phyloP scores from a whole-genome alignment of 2,797 vertebrate genomes.

The Microcaecilia unicolor region DNA sequence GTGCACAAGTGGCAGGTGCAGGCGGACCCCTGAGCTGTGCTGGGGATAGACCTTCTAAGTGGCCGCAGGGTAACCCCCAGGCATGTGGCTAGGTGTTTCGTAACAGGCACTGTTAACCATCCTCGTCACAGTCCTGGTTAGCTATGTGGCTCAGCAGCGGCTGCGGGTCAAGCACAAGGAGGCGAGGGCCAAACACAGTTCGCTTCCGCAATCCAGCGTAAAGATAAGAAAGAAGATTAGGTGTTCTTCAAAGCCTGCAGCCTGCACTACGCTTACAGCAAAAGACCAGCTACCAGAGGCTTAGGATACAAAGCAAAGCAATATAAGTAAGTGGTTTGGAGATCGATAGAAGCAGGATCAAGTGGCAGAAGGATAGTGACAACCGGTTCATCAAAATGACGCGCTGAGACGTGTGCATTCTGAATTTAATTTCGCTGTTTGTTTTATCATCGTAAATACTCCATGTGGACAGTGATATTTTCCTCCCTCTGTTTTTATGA shows the following conservation, averaged over 20 bases:
- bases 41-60: too few relatives aligned
- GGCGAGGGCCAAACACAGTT: too few relatives aligned
- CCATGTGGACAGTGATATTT: slow-evolving; percentile 33
- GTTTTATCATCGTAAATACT: slow-evolving; percentile 47
- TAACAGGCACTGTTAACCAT: too few relatives aligned
- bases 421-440: slow-evolving; percentile 37
- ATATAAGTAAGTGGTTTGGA: slow-evolving; percentile 35
- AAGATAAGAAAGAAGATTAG: slow-evolving; percentile 15
- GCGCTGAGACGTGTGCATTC: slow-evolving; percentile 24
- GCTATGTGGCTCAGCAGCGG: slow-evolving; percentile 3
- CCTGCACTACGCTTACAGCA: slow-evolving; percentile 9
- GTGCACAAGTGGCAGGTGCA: too few relatives aligned
- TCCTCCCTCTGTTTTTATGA: slow-evolving; percentile 10
- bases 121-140: background rate
- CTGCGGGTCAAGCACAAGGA: too few relatives aligned
- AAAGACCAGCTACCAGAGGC: slow-evolving; percentile 25
- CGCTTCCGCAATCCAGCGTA: too few relatives aligned
- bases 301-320: slow-evolving; percentile 40
- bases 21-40: too few relatives aligned
- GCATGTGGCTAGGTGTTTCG: too few relatives aligned
- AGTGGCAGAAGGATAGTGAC: slow-evolving; percentile 40
- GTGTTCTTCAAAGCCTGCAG: slow-evolving; percentile 8
- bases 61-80: too few relatives aligned
- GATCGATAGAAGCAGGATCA: slow-evolving; percentile 54
- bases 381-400: slow-evolving; percentile 47